phyloP scores from a whole-genome alignment of 2,113 vertebrate genomes.

The Chionomys nivalis region DNA sequence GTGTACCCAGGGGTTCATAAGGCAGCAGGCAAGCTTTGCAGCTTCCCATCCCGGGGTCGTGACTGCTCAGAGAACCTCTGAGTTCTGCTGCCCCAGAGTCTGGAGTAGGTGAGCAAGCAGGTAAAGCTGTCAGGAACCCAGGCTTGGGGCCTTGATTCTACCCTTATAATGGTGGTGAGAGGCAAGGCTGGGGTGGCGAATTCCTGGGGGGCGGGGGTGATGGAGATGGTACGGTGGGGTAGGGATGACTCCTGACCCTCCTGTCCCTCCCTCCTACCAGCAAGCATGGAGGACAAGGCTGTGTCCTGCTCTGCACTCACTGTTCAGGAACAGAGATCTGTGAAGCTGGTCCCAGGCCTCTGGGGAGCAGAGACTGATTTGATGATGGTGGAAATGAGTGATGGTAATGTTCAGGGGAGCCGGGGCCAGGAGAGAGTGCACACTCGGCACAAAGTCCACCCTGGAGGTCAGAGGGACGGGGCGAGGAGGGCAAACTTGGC shows the following conservation, averaged over 20 bases:
- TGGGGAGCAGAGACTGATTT: neutral
- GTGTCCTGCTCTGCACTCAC: neutral
- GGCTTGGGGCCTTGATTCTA: neutral
- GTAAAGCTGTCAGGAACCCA: neutral
- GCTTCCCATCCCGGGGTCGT: too few species aligned
- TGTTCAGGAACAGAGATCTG: neutral
- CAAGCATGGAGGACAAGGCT: neutral
- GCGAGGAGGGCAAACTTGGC: neutral
- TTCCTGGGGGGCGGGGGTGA: neutral
- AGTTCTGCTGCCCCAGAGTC: neutral
- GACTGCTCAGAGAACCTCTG: neutral
- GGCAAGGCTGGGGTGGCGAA: too few species aligned
- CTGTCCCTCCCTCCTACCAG: neutral
- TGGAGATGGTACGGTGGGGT: neutral
- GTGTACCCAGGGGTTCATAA: neutral
- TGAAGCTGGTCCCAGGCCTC: neutral
- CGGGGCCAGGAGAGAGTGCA: neutral
- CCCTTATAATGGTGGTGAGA: neutral
- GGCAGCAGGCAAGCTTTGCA: neutral
- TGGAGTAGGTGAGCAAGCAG: neutral
- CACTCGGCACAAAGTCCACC: neutral
- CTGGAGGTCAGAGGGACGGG: neutral
- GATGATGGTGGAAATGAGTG: neutral
- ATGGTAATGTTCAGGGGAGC: neutral
- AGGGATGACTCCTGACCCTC: neutral